A percentile compares a stretch with the other conserved stretches of the same genome.
These are phyloP conservation scores for Zapornia atra DNA, from an alignment of 2,113 vertebrate species.

Conservation along the genomic window DNA sequence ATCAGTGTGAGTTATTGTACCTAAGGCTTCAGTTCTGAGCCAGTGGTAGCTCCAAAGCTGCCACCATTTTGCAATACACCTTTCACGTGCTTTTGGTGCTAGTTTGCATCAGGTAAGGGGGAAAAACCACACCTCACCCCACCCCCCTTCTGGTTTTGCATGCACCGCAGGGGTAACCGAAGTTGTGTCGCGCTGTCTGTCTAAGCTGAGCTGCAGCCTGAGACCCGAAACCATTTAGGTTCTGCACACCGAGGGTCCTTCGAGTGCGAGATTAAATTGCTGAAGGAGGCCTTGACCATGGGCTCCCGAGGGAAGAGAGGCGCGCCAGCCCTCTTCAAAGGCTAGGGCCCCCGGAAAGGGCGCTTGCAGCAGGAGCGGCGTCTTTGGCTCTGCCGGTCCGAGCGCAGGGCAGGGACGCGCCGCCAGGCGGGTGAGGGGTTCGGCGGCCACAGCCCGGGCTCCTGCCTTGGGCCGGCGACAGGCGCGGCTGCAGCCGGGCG, in stretches of 20 bases:
- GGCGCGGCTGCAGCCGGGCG: not conserved
- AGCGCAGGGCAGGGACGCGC: accelerated
- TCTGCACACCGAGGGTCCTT: accelerated
- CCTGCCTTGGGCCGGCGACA: not conserved
- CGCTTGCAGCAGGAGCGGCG: accelerated
- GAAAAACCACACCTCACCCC: not conserved
- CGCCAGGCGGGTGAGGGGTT: too few species aligned
- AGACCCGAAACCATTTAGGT: too few species aligned
- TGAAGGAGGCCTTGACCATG: accelerated
- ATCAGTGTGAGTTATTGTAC: accelerated
- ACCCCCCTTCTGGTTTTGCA: not conserved
- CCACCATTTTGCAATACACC: accelerated
- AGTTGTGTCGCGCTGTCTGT: accelerated
- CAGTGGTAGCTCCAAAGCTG: not conserved
- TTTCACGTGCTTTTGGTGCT: not conserved
- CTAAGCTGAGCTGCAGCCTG: not conserved
- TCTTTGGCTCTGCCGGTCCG: accelerated
- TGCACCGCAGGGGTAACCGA: accelerated
- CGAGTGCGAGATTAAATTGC: accelerated
- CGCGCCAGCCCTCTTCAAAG: accelerated
- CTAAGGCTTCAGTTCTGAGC: not conserved
- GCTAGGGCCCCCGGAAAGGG: accelerated
- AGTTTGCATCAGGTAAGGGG: not conserved
- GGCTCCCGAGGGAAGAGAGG: not conserved
- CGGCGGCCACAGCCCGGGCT: not conserved